Conservation (phyloP, 1,140 invertebrate species). For the Elymnias hypermnestra region DNA sequence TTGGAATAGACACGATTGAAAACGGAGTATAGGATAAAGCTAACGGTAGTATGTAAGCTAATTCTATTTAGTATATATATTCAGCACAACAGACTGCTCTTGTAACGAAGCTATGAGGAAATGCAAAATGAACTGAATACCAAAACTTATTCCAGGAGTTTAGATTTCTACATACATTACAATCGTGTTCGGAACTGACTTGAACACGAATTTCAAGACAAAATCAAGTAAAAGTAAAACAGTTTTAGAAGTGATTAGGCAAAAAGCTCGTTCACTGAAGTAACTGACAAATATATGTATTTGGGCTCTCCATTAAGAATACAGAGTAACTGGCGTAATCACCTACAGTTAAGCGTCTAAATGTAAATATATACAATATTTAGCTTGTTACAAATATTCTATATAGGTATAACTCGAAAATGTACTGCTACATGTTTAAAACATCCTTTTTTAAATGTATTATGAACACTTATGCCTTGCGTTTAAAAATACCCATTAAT, state of each 20-base stretch:
- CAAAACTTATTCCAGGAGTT: background rate
- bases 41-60: too few relatives aligned
- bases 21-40: too few relatives aligned
- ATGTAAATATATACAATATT: constrained; percentile 7
- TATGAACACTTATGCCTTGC: too few relatives aligned
- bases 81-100: too few relatives aligned
- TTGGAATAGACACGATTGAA: too few relatives aligned
- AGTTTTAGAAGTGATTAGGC: constrained; percentile 1
- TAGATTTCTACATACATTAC: background rate
- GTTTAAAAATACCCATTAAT: too few relatives aligned
- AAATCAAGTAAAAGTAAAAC: background rate
- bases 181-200: background rate
- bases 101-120: too few relatives aligned
- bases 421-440: too few relatives aligned
- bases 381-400: too few relatives aligned
- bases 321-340: constrained; percentile 16
- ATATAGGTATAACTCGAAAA: too few relatives aligned
- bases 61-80: too few relatives aligned
- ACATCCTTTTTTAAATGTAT: too few relatives aligned
- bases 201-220: constrained; percentile 1
- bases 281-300: constrained; percentile 23
- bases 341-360: constrained; percentile 31
- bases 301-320: constrained; percentile 21
- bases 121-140: background rate
- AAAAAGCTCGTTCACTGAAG: constrained; percentile 11